Base-by-base conservation (phyloP, 2,888 invertebrate genomes). In the Sinelater perroti region DNA sequence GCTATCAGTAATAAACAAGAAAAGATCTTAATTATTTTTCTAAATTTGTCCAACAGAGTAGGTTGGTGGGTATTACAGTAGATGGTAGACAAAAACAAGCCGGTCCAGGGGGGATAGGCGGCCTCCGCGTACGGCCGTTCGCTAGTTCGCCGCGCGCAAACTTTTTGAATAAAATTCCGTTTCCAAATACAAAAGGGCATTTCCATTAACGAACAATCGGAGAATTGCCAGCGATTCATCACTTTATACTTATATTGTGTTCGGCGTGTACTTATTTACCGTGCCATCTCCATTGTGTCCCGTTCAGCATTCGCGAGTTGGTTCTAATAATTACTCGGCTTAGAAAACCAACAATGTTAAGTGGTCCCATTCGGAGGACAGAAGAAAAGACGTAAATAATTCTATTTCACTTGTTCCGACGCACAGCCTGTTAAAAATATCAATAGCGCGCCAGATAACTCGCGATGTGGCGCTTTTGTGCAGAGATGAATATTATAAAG, bases 401-500 rank as follows among this genome's bases (percentile, higher is more conserved):
- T 65, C 64, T 63, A 63, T 63, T 65, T 65, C 64, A 63, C 63
- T 66, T 63, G 62, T 62, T 64, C 66, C 57, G 57, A 59, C 59
- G 46, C 55, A 61, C 57, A 60, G 60, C 68, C 69, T 67, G 70
- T 72, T 72, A 73, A 72, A 73, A 73, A 75, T 75, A 77, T 76
- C 75, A 76, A 76, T 76, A 72, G 75, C 74, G 72, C 70, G 67
- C 66, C 69, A 75, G 75, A 75, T 75, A 76, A 75, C 75, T 75
- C 75, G 75, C 75, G 75, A 74, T 76, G 76, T 73, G 75, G 72
- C 71, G 76, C 75, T 72, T 74, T 75, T 77, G 75, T 76, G 75
- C 70, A 68, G 74, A 75, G 77, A 77, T 77, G 77, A 77, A 77
- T 77, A 77, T 76, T 77, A 77, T 77, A 77, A 77, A 77, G 77